These are phyloP conservation scores for Pterocles orientalis DNA, from an alignment of 2,113 vertebrate species.

Conservation along the genomic window DNA sequence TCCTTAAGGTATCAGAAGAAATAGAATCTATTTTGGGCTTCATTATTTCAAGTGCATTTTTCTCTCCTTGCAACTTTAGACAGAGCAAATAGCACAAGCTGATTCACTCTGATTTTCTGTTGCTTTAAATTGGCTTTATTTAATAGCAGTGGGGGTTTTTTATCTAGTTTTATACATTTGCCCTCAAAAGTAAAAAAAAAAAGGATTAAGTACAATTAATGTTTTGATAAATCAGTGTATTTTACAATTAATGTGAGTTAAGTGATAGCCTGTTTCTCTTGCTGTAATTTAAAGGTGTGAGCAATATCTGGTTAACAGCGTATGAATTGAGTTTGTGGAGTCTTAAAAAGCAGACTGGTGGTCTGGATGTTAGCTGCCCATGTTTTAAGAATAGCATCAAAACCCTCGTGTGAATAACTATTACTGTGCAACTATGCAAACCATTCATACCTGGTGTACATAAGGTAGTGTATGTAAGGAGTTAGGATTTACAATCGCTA, in stretches of 20 bases:
- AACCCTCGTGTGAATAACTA: background rate
- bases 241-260: background rate
- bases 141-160: background rate
- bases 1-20: background rate
- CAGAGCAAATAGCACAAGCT: background rate
- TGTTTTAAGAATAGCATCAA: slow-evolving; percentile 6
- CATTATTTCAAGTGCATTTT: background rate
- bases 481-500: background rate
- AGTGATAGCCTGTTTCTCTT: background rate
- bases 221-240: background rate
- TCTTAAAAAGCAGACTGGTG: background rate
- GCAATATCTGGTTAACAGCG: background rate
- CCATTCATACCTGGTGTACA: background rate
- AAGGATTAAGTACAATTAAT: background rate
- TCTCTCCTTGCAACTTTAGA: background rate
- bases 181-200: background rate
- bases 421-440: slow-evolving; percentile 42
- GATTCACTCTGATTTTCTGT: background rate
- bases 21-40: background rate
- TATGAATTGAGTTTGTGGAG: background rate
- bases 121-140: slow-evolving; percentile 7
- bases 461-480: background rate
- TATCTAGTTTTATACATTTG: background rate
- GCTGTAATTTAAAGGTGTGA: slow-evolving; percentile 4
- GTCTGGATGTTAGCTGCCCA: background rate